Percentiles rank a stretch among this genome's conserved stretches.
phyloP scores from a whole-genome alignment of 2,797 vertebrate genomes.

The Catharus ustulatus region DNA sequence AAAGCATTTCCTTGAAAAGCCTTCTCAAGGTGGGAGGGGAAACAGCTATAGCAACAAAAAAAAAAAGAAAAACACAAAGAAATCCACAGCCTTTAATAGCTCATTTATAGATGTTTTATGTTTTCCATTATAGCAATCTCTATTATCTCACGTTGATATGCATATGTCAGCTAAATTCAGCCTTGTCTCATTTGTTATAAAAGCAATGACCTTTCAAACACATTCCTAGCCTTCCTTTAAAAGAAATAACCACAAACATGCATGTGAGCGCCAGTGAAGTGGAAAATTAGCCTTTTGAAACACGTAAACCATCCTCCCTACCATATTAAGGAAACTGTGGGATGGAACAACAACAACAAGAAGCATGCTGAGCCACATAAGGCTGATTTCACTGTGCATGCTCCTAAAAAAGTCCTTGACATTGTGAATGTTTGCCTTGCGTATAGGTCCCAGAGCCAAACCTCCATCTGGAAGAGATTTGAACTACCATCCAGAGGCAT shows the following conservation, averaged over 20 bases:
- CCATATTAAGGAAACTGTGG: background rate
- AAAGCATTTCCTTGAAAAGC: background rate
- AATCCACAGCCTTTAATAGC: background rate
- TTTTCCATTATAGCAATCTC: background rate
- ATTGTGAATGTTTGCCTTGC: background rate
- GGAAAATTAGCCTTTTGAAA: slow-evolving; percentile 39
- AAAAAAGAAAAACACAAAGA: background rate
- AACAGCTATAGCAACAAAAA: background rate
- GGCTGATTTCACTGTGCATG: background rate
- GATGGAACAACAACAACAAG: background rate
- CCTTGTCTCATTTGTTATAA: slow-evolving; percentile 17
- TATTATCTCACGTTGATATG: slow-evolving; percentile 16
- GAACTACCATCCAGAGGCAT: slow-evolving; percentile 66
- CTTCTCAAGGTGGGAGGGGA: background rate
- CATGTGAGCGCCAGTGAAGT: background rate
- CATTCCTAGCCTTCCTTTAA: background rate
- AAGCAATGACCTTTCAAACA: slow-evolving; percentile 49
- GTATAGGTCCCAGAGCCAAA: slow-evolving; percentile 1
- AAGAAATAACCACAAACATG: slow-evolving; percentile 18
- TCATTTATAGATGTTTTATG: background rate
- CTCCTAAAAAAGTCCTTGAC: slow-evolving; percentile 14
- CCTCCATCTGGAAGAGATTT: slow-evolving; percentile 52
- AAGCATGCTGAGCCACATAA: background rate
- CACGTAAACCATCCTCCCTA: background rate
- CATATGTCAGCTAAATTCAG: background rate